These are phyloP conservation scores for Eristalis intricaria DNA, from an alignment of 2,888 invertebrate genomes.

Conservation along the genomic window DNA sequence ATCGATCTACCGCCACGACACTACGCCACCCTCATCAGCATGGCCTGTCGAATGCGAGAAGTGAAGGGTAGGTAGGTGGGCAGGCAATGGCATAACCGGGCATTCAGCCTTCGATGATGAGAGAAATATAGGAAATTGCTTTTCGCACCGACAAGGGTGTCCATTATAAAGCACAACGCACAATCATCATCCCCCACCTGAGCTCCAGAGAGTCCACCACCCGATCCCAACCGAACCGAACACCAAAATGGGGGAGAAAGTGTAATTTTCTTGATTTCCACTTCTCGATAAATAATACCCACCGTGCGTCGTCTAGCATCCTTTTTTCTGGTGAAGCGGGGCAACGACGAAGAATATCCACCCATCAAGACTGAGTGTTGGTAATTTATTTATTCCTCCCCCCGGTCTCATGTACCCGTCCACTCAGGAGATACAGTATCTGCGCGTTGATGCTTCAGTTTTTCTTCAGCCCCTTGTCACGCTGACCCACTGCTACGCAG, in stretches of 20 bases:
- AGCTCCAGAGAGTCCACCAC: neutral
- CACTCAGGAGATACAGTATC: constrained; percentile 17
- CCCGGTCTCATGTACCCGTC: neutral
- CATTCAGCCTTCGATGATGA: constrained; percentile 45
- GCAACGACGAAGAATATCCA: neutral
- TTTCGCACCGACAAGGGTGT: constrained; percentile 45
- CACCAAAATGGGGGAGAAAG: neutral
- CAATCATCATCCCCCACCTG: constrained; percentile 20
- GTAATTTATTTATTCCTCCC: constrained; percentile 34
- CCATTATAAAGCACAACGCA: constrained; percentile 41
- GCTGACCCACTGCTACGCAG: constrained; percentile 44
- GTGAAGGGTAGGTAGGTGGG: neutral
- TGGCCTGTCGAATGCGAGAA: constrained; percentile 1
- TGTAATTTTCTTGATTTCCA: constrained; percentile 49
- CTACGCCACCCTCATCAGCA: neutral
- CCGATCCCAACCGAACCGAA: neutral
- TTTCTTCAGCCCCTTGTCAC: neutral
- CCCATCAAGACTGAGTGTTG: constrained; percentile 11
- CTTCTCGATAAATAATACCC: constrained; percentile 47
- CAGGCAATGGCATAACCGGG: no score
- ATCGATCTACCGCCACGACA: constrained; percentile 39
- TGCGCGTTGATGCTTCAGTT: neutral
- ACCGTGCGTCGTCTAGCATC: constrained; percentile 18
- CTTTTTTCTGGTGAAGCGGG: constrained; percentile 15
- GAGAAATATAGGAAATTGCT: constrained; percentile 68